Conservation (phyloP, 1,140 invertebrate genomes). For the Drosophila micromelanica region DNA sequence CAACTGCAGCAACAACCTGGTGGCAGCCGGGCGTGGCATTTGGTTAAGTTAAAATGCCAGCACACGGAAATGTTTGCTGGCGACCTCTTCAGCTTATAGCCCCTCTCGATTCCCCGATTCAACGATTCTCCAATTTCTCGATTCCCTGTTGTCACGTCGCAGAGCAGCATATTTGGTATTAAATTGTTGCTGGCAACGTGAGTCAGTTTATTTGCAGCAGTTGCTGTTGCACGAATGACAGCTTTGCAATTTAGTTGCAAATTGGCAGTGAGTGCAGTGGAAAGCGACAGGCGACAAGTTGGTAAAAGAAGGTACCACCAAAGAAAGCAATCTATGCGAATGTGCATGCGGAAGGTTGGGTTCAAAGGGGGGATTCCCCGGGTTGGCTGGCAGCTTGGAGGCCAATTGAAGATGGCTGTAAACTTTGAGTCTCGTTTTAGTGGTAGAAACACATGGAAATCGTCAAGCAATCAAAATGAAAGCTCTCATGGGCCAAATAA, state of each 20-base stretch:
- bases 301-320: slow-evolving; percentile 47
- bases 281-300: slow-evolving; percentile 66
- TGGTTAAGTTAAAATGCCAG: slow-evolving; percentile 40
- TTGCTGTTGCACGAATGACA: slow-evolving; percentile 51
- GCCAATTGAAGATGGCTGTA: background rate
- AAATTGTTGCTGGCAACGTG: slow-evolving; percentile 67
- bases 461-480: slow-evolving; percentile 1
- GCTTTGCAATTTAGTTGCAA: slow-evolving; percentile 72
- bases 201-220: slow-evolving; percentile 52
- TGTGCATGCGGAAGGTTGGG: slow-evolving; percentile 1
- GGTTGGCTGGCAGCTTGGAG: background rate
- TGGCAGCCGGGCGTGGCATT: slow-evolving; percentile 49
- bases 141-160: slow-evolving; percentile 62
- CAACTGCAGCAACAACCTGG: background rate
- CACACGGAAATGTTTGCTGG: slow-evolving; percentile 13
- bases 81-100: background rate
- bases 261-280: slow-evolving; percentile 68
- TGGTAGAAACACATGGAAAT: slow-evolving; percentile 1
- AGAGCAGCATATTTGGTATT: slow-evolving; percentile 63
- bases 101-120: background rate
- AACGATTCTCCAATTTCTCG: slow-evolving; percentile 4
- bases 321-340: slow-evolving; percentile 55
- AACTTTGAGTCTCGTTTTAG: background rate
- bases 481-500: background rate
- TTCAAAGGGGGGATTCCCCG: background rate